Percentiles rank a stretch among this genome's conserved stretches.
Conservation (phyloP, 2,797 vertebrate species). For the Poeciliopsis gracilis region DNA sequence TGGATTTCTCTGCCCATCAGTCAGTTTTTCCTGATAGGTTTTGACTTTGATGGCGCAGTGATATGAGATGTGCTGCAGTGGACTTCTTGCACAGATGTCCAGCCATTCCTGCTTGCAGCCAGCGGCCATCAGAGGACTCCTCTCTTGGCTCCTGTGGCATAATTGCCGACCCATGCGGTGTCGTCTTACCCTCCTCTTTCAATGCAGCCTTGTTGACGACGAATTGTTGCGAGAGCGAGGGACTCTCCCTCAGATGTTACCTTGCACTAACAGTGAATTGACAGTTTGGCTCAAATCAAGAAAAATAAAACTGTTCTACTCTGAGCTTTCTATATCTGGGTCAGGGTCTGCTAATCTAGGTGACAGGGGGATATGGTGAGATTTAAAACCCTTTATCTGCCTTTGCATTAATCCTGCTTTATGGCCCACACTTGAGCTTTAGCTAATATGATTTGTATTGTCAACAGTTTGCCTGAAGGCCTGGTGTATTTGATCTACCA, state of each 20-base stretch:
- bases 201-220: slow-evolving; percentile 60
- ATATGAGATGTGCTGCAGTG: slow-evolving; percentile 14
- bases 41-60: slow-evolving; percentile 17
- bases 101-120: slow-evolving; percentile 47
- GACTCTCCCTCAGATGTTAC: slow-evolving; percentile 45
- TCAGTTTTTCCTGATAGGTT: slow-evolving; percentile 15
- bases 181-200: slow-evolving; percentile 77
- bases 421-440: slow-evolving; percentile 72
- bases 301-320: slow-evolving; percentile 47
- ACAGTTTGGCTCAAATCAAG: slow-evolving; percentile 26
- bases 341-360: slow-evolving; percentile 83
- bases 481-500: slow-evolving; percentile 56
- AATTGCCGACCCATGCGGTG: slow-evolving; percentile 72
- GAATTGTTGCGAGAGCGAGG: slow-evolving; percentile 37
- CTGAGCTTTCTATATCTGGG: slow-evolving; percentile 76
- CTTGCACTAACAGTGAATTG: slow-evolving; percentile 42
- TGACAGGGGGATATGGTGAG: slow-evolving; percentile 79
- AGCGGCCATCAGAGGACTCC: slow-evolving; percentile 59
- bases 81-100: slow-evolving; percentile 42
- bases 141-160: slow-evolving; percentile 68
- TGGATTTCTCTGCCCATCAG: slow-evolving; percentile 32
- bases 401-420: slow-evolving; percentile 81
- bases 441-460: slow-evolving; percentile 80
- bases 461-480: slow-evolving; percentile 56
- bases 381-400: slow-evolving; percentile 83